A percentile compares a stretch with the other conserved stretches of the same genome.
phyloP scores from a whole-genome alignment of 2,888 invertebrate genomes.

The Rhorus exstirpatorius region DNA sequence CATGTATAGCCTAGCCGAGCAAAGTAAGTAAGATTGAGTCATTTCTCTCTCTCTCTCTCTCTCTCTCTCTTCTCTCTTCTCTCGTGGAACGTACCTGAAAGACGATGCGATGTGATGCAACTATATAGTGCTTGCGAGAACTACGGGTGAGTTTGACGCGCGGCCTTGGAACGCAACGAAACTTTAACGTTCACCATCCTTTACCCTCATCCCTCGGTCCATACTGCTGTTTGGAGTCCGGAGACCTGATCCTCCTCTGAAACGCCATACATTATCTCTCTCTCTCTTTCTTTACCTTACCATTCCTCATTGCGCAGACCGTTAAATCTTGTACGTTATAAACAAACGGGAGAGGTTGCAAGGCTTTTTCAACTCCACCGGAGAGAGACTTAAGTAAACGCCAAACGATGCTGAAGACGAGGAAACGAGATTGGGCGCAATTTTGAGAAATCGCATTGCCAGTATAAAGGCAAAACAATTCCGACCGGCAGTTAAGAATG shows the following conservation, averaged over 20 bases:
- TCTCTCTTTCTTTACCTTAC: neutral
- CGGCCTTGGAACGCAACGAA: constrained; percentile 52
- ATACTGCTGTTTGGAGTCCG: constrained; percentile 12
- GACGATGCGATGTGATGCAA: constrained; percentile 35
- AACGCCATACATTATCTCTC: constrained; percentile 35
- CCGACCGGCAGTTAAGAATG: constrained; percentile 12
- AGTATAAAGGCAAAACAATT: constrained; percentile 22
- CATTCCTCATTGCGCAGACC: no score
- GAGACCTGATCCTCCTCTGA: constrained; percentile 40
- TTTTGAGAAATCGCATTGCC: constrained; percentile 31
- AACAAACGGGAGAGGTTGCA: constrained; percentile 28
- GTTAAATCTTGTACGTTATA: constrained; percentile 37
- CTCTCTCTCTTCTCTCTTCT: constrained; percentile 25
- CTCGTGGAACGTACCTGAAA: constrained; percentile 50
- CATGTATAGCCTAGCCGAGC: constrained; percentile 51
- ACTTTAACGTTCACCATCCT: constrained; percentile 26
- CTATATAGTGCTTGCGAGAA: neutral
- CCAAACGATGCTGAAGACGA: constrained; percentile 12
- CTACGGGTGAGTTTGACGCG: constrained; percentile 54
- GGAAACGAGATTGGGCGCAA: constrained; percentile 14
- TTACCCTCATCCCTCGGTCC: neutral
- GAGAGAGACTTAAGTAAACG: constrained; percentile 1
- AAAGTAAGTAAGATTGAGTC: constrained; percentile 74
- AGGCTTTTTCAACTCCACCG: neutral
- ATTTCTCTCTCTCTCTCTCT: constrained; percentile 65